Percentiles rank a stretch among this genome's conserved stretches.
Evolutionary conservation across 2,113 vertebrate genomes (phyloP).

Genomic region (Donacobius atricapilla): DNA sequence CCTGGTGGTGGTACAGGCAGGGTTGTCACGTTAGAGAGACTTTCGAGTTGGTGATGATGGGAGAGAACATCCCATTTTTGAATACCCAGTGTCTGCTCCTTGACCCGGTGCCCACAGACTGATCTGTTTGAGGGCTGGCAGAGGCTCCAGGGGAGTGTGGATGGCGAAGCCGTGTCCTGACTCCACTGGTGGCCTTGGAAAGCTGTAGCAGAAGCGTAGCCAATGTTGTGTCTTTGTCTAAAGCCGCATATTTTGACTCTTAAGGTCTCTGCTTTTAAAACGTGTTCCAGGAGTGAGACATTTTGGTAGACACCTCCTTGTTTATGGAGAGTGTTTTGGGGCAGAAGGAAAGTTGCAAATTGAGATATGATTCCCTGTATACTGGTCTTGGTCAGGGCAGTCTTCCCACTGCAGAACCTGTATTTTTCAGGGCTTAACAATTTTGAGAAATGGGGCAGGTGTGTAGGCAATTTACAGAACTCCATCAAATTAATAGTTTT

Average conservation of each 20-base stretch:
- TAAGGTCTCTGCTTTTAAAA: not conserved
- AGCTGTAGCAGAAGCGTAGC: rapidly evolving
- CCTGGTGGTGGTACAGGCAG: not conserved
- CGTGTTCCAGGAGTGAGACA: not conserved
- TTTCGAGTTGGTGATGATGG: not conserved
- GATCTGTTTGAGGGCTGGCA: not conserved
- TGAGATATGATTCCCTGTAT: not conserved
- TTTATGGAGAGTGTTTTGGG: not conserved
- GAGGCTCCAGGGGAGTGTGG: not conserved
- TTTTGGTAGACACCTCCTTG: not conserved
- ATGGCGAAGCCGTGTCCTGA: not conserved
- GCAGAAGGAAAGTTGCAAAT: not conserved
- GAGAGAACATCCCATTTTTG: not conserved
- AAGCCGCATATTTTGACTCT: constrained; percentile 25
- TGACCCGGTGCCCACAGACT: not conserved
- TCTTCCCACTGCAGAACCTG: not conserved
- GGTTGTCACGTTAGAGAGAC: not conserved
- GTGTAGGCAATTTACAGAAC: not conserved
- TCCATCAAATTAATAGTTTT: not conserved
- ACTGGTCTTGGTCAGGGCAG: not conserved
- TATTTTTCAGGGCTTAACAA: not conserved
- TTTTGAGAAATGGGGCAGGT: not conserved
- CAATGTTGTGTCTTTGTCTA: constrained; percentile 21
- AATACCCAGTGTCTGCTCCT: not conserved
- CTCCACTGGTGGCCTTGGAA: not conserved